These are phyloP conservation scores for Mobula hypostoma DNA, from an alignment of 2,113 vertebrate genomes.

Conservation along the genomic window DNA sequence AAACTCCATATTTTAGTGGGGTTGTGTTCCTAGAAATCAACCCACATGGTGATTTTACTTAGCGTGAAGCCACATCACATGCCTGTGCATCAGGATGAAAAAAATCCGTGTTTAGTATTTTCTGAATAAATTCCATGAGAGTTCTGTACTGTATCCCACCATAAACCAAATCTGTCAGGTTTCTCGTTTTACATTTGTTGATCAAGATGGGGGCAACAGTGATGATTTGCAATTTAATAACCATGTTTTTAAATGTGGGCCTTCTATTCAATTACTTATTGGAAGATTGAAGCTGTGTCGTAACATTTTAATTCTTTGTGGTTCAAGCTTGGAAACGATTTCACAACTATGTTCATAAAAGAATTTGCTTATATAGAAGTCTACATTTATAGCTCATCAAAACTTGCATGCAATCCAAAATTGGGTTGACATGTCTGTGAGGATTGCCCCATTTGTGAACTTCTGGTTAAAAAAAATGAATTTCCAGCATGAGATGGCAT, in stretches of 20 bases:
- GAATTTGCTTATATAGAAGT: not conserved
- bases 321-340: not conserved
- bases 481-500: not conserved
- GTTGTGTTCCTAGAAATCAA: too few species aligned
- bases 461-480: not conserved
- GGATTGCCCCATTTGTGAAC: not conserved
- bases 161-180: too few species aligned
- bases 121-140: too few species aligned
- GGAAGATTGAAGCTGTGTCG: not conserved
- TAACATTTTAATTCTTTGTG: not conserved
- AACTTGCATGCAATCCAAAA: not conserved
- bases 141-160: too few species aligned
- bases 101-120: too few species aligned
- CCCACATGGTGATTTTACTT: too few species aligned
- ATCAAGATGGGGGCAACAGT: too few species aligned
- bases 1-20: too few species aligned
- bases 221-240: too few species aligned
- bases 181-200: too few species aligned
- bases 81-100: too few species aligned
- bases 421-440: not conserved
- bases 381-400: not conserved
- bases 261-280: not conserved
- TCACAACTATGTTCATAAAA: not conserved
- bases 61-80: too few species aligned
- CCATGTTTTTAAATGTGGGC: not conserved